phyloP scores from a whole-genome alignment of 1,140 invertebrate genomes.

The Globodera rostochiensis region DNA sequence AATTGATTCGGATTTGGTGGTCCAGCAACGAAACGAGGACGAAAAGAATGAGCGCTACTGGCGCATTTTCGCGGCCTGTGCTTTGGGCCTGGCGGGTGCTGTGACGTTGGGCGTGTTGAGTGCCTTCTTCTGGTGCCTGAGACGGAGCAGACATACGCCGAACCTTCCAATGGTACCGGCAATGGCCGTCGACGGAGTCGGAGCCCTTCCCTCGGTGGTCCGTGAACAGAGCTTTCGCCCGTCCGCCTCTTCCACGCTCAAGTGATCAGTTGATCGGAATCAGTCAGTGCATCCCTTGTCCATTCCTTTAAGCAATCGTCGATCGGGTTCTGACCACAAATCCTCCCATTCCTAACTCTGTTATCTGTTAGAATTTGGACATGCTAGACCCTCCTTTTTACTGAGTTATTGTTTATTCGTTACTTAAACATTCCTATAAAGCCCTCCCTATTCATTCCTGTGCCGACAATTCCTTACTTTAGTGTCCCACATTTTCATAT shows the following conservation, averaged over 20 bases:
- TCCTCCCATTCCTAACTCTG: not conserved
- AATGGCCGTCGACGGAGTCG: conserved; percentile 1
- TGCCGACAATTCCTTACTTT: not conserved
- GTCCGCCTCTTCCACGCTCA: conserved; percentile 26
- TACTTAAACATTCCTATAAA: not conserved
- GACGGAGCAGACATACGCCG: not conserved
- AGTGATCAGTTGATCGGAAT: not conserved
- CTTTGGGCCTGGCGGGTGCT: conserved; percentile 52
- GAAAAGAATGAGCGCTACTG: conserved; percentile 13
- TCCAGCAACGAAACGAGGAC: conserved; percentile 39
- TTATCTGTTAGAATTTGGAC: not conserved
- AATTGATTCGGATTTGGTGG: conserved; percentile 55
- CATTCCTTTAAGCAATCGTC: too few species aligned
- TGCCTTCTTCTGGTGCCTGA: conserved; percentile 51
- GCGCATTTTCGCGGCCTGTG: conserved; percentile 57
- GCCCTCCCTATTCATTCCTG: not conserved
- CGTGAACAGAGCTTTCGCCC: conserved; percentile 26
- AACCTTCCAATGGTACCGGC: not conserved
- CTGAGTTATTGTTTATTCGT: not conserved
- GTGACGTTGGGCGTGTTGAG: conserved; percentile 51
- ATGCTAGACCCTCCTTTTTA: not conserved
- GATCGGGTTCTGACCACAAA: too few species aligned
- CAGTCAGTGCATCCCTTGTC: too few species aligned
- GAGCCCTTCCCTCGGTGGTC: conserved; percentile 16
- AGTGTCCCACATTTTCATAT: not conserved